Percentiles rank a stretch among this genome's conserved stretches.
Evolutionary conservation across 2,888 invertebrate genomes (phyloP).

Genomic region (Gisinianus flammeolus): DNA sequence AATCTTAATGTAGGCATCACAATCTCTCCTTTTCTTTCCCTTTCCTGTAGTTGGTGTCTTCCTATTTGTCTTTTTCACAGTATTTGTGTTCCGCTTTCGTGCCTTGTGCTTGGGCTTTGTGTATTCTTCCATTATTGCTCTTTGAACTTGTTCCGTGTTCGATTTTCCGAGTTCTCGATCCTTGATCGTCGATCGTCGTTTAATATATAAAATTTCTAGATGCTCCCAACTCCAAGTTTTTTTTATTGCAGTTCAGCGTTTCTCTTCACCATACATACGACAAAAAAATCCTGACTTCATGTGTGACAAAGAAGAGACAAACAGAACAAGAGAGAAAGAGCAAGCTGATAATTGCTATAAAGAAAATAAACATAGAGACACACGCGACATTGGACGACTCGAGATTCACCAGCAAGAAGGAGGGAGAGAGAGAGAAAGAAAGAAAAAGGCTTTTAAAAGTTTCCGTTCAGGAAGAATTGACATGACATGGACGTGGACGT

Average conservation of each 20-base stretch:
- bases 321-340: not conserved
- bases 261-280: no score
- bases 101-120: not conserved
- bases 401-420: not conserved
- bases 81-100: not conserved
- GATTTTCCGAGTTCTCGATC: no score
- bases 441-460: not conserved
- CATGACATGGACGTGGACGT: not conserved
- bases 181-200: no score
- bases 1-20: no score
- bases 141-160: no score
- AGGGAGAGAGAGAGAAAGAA: no score
- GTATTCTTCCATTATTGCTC: no score
- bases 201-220: no score
- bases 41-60: not conserved
- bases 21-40: slow-evolving; percentile 1
- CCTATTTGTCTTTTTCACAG: slow-evolving; percentile 5
- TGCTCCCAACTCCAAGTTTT: no score
- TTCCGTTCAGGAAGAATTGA: not conserved
- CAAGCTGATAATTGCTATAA: not conserved
- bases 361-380: not conserved
- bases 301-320: not conserved
- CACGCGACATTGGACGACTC: not conserved
- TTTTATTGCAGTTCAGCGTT: no score
- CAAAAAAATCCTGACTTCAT: no score